Percentiles rank a stretch among this genome's conserved stretches.
These are phyloP conservation scores for Montipora cactus DNA, from an alignment of 64 coral and sea anemone genomes.

Conservation along the genomic window DNA sequence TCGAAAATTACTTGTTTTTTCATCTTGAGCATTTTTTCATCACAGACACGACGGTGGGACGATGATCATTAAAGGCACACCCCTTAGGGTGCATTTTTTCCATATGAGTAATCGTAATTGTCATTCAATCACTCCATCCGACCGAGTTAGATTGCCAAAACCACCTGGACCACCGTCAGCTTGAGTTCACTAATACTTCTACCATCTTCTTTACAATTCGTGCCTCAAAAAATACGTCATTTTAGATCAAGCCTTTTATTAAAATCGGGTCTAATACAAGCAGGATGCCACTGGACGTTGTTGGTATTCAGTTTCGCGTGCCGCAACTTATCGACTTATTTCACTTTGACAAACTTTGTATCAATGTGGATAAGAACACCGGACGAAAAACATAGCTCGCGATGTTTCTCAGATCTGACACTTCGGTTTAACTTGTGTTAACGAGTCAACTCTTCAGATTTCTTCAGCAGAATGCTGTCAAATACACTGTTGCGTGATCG, in stretches of 20 bases:
- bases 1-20: background rate
- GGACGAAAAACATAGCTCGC: background rate
- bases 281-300: background rate
- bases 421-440: background rate
- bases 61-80: background rate
- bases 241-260: background rate
- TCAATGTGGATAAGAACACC: background rate
- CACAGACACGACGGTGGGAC: background rate
- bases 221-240: background rate
- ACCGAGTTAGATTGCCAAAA: conserved; percentile 1
- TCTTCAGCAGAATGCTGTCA: background rate
- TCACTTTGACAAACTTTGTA: background rate
- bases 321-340: background rate
- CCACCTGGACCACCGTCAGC: background rate
- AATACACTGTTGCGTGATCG: conserved; percentile 45
- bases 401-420: background rate
- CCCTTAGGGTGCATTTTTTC: background rate
- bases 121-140: conserved; percentile 4
- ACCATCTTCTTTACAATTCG: background rate
- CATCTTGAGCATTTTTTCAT: background rate
- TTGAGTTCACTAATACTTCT: background rate
- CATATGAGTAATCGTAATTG: conserved; percentile 11
- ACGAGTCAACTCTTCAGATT: background rate
- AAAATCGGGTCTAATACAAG: conserved; percentile 8
- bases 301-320: conserved; percentile 33